Evolutionary conservation across 2,113 vertebrate genomes (phyloP), one percentile per base, ranked within the genome.

Genomic region (Anhinga anhinga): DNA sequence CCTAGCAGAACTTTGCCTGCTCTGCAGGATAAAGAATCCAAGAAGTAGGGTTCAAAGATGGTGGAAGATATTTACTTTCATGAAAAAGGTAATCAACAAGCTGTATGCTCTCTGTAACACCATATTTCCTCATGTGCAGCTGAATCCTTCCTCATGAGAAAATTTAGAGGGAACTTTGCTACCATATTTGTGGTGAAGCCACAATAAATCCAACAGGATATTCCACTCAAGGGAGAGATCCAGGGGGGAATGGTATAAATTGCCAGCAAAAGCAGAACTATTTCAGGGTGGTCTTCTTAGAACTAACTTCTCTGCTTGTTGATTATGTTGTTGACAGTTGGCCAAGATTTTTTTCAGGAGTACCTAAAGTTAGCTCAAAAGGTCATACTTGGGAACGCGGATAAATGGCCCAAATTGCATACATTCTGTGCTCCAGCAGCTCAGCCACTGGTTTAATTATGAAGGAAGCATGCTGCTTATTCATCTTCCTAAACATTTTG

Each of bases 231-330:
- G 80, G 90, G 79, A 93, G 36, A 92, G 47, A 95, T 96, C 27
- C 30, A 42, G 76, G 17, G 42, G 90, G 59, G 44, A 71, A 78
- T 21, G 36, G 63, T 92, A 84, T 92, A 92, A 93, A 93, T 92
- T 83, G 90, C 92, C 96, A 96, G 88, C 50, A 97, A 95, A 95
- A 93, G 92, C 90, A 94, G 65, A 93, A 80, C 72, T 93, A 83
- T 92, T 96, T 96, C 96, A 95, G 94, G 90, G 90, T 96, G 94
- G 95, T 96, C 96, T 86, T 52, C 92, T 93, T 66, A 77, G 45
- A 66, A 88, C 25, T 88, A 86, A 52, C 56, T 94, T 86, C 71
- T 81, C 53, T 50, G 61, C 44, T 93, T 93, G 88, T 86, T 97
- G 92, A 95, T 97, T 93, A 71, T 81, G 30, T 44, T 93, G 90